These are phyloP conservation scores for Artibeus lituratus DNA, from an alignment of 2,797 vertebrate species.

Conservation along the genomic window DNA sequence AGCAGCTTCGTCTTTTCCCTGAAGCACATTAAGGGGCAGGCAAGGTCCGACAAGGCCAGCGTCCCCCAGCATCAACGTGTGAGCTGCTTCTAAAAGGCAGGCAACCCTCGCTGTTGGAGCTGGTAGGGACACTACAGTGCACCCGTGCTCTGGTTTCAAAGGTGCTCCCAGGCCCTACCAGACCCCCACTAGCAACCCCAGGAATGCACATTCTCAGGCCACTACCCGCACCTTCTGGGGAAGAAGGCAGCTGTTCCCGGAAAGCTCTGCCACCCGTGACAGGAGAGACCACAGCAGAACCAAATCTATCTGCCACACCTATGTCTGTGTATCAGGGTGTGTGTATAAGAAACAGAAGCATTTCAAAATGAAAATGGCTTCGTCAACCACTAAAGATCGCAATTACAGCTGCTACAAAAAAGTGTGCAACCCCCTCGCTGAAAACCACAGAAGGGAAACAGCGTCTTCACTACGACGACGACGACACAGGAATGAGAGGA, in stretches of 20 bases:
- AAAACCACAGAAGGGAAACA: neutral
- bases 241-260: neutral
- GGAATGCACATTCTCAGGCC: neutral
- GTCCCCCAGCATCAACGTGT: neutral
- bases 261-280: neutral
- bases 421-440: neutral
- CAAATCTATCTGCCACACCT: fast-evolving
- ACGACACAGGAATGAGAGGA: fast-evolving
- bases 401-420: neutral
- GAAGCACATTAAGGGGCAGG: neutral
- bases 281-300: neutral
- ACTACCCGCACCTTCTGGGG: neutral
- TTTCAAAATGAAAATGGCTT: fast-evolving
- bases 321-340: fast-evolving
- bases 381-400: neutral
- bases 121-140: neutral
- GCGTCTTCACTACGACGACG: neutral
- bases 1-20: neutral
- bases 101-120: neutral
- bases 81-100: neutral
- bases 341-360: neutral
- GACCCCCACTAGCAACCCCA: neutral
- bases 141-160: neutral
- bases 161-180: neutral
- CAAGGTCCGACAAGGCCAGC: neutral